Evolutionary conservation across 2,113 vertebrate genomes (phyloP).

Genomic region (Dasyprocta punctata): DNA sequence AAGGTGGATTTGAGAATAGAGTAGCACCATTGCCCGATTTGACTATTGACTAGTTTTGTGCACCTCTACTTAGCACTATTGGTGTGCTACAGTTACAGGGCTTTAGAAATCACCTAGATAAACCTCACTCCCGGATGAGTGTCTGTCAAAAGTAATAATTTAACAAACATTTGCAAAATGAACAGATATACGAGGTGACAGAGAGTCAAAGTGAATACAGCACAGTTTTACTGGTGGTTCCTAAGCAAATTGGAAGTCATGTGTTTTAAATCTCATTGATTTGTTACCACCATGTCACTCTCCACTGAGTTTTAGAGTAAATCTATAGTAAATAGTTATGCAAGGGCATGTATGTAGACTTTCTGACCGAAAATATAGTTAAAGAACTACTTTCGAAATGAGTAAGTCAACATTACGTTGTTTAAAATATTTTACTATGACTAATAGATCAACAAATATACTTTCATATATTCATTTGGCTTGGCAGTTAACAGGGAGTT

Average conservation of each 20-base stretch:
- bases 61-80: not conserved
- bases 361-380: not conserved
- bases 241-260: not conserved
- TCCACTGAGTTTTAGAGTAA: not conserved
- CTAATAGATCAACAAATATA: not conserved
- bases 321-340: not conserved
- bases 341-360: not conserved
- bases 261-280: not conserved
- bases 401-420: not conserved
- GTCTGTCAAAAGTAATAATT: not conserved
- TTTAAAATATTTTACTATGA: not conserved
- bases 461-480: not conserved
- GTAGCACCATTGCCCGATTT: not conserved
- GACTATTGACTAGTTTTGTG: not conserved
- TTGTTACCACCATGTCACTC: not conserved
- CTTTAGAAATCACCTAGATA: not conserved
- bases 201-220: not conserved
- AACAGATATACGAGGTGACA: not conserved
- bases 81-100: not conserved
- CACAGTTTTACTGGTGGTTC: not conserved
- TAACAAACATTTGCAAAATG: not conserved
- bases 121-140: not conserved
- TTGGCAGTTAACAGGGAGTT: not conserved
- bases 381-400: not conserved
- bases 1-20: not conserved